Evolutionary conservation across 2,888 invertebrate species (phyloP).

Genomic region (Plebejus anna): DNA sequence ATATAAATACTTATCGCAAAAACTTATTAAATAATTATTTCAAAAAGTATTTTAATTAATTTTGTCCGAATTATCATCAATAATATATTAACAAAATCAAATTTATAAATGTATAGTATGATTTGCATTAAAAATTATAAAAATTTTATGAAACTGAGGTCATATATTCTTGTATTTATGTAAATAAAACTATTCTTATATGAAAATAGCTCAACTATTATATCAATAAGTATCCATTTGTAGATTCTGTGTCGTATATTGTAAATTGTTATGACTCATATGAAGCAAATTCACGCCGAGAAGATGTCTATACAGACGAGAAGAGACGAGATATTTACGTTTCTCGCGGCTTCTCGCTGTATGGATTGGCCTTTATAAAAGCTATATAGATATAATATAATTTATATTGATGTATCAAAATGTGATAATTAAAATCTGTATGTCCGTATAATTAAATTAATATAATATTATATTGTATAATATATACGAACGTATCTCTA

Average conservation of each 20-base stretch:
- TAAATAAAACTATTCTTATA: conserved; percentile 15
- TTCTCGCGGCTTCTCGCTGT: background rate
- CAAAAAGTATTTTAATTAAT: background rate
- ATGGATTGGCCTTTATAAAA: background rate
- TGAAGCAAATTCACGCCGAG: background rate
- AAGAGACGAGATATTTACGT: background rate
- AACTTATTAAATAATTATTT: background rate
- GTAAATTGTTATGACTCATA: background rate
- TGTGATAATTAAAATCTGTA: background rate
- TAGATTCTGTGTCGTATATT: background rate
- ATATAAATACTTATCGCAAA: no score
- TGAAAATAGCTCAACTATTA: conserved; percentile 15
- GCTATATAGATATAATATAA: background rate
- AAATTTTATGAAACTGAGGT: conserved; percentile 1
- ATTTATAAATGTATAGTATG: background rate
- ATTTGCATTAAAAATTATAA: conserved; percentile 10
- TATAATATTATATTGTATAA: no score
- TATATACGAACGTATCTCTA: no score
- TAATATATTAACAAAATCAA: background rate
- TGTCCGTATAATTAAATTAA: background rate
- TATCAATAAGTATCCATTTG: background rate
- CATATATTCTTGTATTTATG: conserved; percentile 19
- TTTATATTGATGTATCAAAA: background rate
- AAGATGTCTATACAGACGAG: background rate
- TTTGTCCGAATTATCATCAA: background rate